Evolutionary conservation across 2,113 vertebrate genomes (phyloP).

Genomic region (Centropristis striata): DNA sequence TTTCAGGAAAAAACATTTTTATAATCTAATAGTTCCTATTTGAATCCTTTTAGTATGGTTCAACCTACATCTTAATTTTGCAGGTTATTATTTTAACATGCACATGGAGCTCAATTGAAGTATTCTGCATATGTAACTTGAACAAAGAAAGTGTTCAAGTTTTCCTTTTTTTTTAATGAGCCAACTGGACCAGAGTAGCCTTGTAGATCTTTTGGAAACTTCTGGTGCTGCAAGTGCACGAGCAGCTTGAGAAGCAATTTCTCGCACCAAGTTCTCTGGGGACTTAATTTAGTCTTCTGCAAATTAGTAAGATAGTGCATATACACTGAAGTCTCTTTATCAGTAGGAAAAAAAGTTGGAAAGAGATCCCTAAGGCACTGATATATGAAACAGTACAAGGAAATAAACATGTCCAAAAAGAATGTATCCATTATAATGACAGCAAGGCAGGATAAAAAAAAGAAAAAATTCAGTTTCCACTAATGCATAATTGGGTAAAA

Average conservation of each 20-base stretch:
- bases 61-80: not conserved
- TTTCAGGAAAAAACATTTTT: not conserved
- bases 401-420: conserved; percentile 10
- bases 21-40: not conserved
- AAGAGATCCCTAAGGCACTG: not conserved
- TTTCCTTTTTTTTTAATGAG: not conserved
- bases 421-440: conserved; percentile 2
- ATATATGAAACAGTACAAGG: conserved; percentile 3
- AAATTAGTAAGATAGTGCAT: conserved; percentile 4
- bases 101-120: not conserved
- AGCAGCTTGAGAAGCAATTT: not conserved
- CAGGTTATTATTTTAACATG: not conserved
- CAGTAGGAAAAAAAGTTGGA: not conserved
- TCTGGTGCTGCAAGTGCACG: not conserved
- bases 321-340: not conserved
- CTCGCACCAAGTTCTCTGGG: not conserved
- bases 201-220: not conserved
- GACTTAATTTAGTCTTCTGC: not conserved
- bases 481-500: conserved; percentile 33
- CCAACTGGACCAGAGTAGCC: not conserved
- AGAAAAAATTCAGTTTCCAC: not conserved
- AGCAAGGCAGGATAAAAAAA: not conserved
- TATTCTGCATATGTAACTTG: not conserved
- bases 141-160: not conserved
- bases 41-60: not conserved